phyloP scores from a whole-genome alignment of 2,888 invertebrate species.

The Branchinecta sandiegonensis region DNA sequence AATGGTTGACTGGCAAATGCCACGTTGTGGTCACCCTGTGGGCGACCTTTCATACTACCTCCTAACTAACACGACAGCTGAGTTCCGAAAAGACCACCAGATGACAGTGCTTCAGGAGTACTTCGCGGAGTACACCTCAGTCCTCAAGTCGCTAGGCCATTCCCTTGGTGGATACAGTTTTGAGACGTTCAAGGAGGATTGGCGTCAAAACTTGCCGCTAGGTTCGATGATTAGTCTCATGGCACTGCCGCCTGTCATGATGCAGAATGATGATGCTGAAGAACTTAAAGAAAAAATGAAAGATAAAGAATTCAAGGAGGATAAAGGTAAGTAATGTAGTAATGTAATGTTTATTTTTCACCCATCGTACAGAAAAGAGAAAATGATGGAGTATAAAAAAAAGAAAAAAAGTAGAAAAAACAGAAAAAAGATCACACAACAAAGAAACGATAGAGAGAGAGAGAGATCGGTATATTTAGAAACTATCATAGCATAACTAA shows the following conservation, averaged over 20 bases:
- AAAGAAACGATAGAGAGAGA: too few relatives aligned
- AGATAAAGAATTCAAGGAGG: not conserved
- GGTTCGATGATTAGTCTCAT: not conserved
- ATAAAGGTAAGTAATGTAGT: not conserved
- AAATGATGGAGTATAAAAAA: too few relatives aligned
- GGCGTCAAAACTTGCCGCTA: not conserved
- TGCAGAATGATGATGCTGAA: slow-evolving; percentile 10
- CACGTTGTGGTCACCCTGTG: slow-evolving; percentile 21
- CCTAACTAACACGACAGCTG: slow-evolving; percentile 20
- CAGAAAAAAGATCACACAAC: too few relatives aligned
- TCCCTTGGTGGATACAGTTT: not conserved
- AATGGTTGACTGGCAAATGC: slow-evolving; percentile 22
- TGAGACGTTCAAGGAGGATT: not conserved
- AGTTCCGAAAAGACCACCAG: slow-evolving; percentile 20
- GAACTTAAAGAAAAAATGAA: not conserved
- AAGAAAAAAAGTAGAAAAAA: too few relatives aligned
- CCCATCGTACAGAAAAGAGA: too few relatives aligned
- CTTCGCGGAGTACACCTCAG: not conserved
- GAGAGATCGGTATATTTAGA: too few relatives aligned
- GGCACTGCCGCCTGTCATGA: not conserved
- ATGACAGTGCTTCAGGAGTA: slow-evolving; percentile 19
- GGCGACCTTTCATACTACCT: slow-evolving; percentile 23
- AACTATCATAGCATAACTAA: too few relatives aligned
- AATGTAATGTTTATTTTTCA: too few relatives aligned
- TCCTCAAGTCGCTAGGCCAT: not conserved